Evolutionary conservation across 2,797 vertebrate species (phyloP).

Genomic region (Carapus acus): DNA sequence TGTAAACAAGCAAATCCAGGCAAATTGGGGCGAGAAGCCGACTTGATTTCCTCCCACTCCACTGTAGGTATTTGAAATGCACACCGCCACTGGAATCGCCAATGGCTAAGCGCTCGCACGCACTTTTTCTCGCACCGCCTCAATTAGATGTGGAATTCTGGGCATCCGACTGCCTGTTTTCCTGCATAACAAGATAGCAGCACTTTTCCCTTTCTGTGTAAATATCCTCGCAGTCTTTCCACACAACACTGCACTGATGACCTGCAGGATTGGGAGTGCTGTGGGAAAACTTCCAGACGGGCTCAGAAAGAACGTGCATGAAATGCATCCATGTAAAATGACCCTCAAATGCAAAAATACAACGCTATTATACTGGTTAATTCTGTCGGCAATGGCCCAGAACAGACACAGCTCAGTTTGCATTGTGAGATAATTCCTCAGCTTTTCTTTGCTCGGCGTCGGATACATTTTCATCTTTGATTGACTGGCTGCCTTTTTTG

Average conservation of each 20-base stretch:
- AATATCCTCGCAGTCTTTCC: slow-evolving; percentile 77
- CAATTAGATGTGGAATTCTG: slow-evolving; percentile 81
- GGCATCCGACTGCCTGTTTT: slow-evolving; percentile 73
- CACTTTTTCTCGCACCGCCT: slow-evolving; percentile 73
- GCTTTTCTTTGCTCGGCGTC: slow-evolving; percentile 12
- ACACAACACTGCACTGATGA: slow-evolving; percentile 55
- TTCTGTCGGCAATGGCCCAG: neutral
- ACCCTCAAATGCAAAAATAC: neutral
- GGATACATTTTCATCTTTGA: slow-evolving; percentile 19
- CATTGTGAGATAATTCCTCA: slow-evolving; percentile 8
- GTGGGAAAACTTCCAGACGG: slow-evolving; percentile 65
- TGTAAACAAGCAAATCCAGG: slow-evolving; percentile 36
- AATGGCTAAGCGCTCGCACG: slow-evolving; percentile 34
- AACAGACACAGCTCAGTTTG: too few relatives aligned
- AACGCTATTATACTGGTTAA: neutral
- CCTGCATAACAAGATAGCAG: slow-evolving; percentile 73
- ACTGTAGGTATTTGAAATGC: slow-evolving; percentile 40
- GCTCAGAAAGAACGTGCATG: slow-evolving; percentile 50
- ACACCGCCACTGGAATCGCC: slow-evolving; percentile 22
- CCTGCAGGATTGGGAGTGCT: slow-evolving; percentile 58
- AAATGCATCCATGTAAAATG: slow-evolving; percentile 41
- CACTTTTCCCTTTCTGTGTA: slow-evolving; percentile 70
- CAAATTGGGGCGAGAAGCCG: slow-evolving; percentile 15
- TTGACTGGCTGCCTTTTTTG: slow-evolving; percentile 16
- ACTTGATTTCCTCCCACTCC: slow-evolving; percentile 43